Evolutionary conservation across 2,888 invertebrate species (phyloP).

Genomic region (Caenorhabditis sulstoni): DNA sequence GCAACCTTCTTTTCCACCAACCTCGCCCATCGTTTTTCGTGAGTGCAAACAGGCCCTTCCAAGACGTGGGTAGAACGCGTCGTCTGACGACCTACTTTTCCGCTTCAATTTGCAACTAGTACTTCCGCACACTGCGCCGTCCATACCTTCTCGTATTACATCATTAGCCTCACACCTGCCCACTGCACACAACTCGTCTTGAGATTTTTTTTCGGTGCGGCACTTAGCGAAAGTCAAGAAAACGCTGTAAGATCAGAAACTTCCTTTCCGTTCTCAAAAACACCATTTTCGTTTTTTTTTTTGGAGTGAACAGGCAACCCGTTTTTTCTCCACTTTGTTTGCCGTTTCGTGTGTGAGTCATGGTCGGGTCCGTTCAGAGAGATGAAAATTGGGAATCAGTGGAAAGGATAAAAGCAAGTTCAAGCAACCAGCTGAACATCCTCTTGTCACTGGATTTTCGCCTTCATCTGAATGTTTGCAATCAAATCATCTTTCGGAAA

Average conservation of each 20-base stretch:
- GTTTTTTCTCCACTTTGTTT: constrained; percentile 14
- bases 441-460: constrained; percentile 22
- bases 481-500: constrained; percentile 41
- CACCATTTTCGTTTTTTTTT: constrained; percentile 22
- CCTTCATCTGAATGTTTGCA: constrained; percentile 46
- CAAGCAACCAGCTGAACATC: constrained; percentile 21
- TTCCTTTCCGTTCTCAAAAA: neutral
- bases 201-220: neutral
- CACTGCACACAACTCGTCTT: neutral
- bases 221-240: neutral
- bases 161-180: constrained; percentile 47
- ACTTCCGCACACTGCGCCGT: constrained; percentile 40
- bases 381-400: constrained; percentile 30
- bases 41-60: constrained; percentile 41
- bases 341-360: constrained; percentile 37
- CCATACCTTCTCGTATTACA: constrained; percentile 52
- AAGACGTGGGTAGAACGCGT: constrained; percentile 37
- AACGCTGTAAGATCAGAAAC: too few species aligned
- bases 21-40: constrained; percentile 32
- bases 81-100: constrained; percentile 57
- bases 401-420: constrained; percentile 22
- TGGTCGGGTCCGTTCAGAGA: constrained; percentile 33
- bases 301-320: constrained; percentile 22
- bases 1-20: constrained; percentile 39
- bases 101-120: constrained; percentile 58